Base-by-base conservation (phyloP, 1,140 invertebrate species). In the Chrysopa pallens region DNA sequence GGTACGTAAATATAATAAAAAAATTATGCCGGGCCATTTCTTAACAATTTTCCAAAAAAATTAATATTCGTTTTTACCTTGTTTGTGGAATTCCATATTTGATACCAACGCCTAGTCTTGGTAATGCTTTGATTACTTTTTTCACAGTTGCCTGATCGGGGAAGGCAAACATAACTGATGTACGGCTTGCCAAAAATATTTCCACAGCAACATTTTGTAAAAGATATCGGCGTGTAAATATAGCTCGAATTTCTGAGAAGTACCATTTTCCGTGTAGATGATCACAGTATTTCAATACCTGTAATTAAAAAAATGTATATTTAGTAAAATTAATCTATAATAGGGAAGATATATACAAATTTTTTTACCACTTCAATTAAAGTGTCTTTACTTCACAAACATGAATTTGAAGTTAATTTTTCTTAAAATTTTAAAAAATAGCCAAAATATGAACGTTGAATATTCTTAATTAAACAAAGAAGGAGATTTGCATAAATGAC, bases 21-120 rank as follows among this genome's bases (percentile, higher is more conserved):
- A n/a, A n/a, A n/a, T n/a, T n/a, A n/a, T n/a, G n/a, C n/a, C n/a
- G n/a, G n/a, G n/a, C n/a, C n/a, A n/a, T n/a, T n/a, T n/a, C n/a
- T n/a, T n/a, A n/a, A n/a, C n/a, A n/a, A n/a, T n/a, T n/a, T n/a
- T n/a, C n/a, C n/a, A n/a, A n/a, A 23, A 8, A 36, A 40, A 39
- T 23, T 3, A 23, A 23, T 23, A 23, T 23, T 40, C 45, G 41
- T 45, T 59, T 69, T 71, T 63, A 87, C 83, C 87, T 83, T 44
- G 89, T 93, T 69, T 98, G 94, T 23, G 90, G 88, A 53, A 99
- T 90, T 47, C 95, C 95, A 60, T 99, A 99, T 66, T 98, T 98
- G 65, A 97, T 92, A 50, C 95, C 95, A 29, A 98, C 92, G n/a
- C 95, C 95, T 47, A 98, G 93, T 42, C 91, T 72, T 1, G 96